Percentiles rank a stretch among this genome's conserved stretches.
phyloP scores from a whole-genome alignment of 2,113 vertebrate genomes.

The Pedionomus torquatus region DNA sequence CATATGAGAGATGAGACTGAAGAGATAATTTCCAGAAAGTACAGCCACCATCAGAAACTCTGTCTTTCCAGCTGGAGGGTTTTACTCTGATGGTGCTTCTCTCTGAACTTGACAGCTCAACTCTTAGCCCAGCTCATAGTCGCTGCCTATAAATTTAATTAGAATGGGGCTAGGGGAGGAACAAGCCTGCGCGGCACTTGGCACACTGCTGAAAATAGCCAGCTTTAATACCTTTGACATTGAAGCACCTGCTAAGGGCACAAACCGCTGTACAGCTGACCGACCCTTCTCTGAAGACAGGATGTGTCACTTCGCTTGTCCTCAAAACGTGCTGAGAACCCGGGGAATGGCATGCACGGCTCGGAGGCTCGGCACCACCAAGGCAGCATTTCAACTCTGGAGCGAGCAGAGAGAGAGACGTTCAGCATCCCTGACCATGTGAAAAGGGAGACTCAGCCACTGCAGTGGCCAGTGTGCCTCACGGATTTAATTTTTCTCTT shows the following conservation, averaged over 20 bases:
- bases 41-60: not conserved
- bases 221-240: conserved; percentile 51
- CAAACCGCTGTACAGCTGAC: not conserved
- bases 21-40: conserved; percentile 36
- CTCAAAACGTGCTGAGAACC: not conserved
- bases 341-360: fast-evolving
- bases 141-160: conserved; percentile 38
- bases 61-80: conserved; percentile 43
- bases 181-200: not conserved
- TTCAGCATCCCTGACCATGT: not conserved
- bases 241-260: conserved; percentile 52
- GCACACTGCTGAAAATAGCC: conserved; percentile 24
- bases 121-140: not conserved
- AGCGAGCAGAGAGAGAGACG: not conserved
- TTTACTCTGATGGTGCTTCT: not conserved
- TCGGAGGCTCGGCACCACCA: not conserved
- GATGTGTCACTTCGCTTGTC: not conserved
- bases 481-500: not conserved
- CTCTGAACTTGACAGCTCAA: conserved; percentile 13
- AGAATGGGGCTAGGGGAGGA: conserved; percentile 10
- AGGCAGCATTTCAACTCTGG: not conserved
- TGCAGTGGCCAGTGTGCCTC: not conserved
- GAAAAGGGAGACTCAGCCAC: not conserved
- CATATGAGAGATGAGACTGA: not conserved
- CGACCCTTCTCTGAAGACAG: not conserved